A percentile compares a stretch with the other conserved stretches of the same genome.
These are phyloP conservation scores for Sinocyclocheilus maitianheensis DNA, from an alignment of 2,113 vertebrate species.

Conservation along the genomic window DNA sequence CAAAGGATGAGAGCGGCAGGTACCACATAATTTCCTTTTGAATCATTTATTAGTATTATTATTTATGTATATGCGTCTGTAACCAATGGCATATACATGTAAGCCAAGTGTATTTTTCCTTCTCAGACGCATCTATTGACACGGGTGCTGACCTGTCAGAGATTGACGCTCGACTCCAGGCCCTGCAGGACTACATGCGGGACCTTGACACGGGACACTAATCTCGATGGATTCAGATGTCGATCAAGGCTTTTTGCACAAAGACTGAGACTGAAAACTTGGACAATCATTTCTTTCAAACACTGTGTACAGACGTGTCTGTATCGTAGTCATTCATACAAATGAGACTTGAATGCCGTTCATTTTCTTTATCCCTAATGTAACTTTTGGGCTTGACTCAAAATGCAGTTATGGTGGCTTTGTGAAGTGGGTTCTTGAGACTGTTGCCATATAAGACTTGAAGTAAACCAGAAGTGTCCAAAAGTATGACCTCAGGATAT, in stretches of 20 bases:
- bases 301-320: slow-evolving; percentile 12
- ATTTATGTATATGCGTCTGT: not conserved
- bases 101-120: not conserved
- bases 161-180: slow-evolving; percentile 88
- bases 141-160: slow-evolving; percentile 84
- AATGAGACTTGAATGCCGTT: not conserved
- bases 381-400: slow-evolving; percentile 5
- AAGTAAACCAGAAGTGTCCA: slow-evolving; percentile 31
- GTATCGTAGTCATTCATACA: not conserved
- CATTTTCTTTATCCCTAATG: not conserved
- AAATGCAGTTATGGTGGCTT: not conserved
- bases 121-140: slow-evolving; percentile 79
- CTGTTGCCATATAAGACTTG: slow-evolving; percentile 37
- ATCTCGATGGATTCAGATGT: not conserved
- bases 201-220: slow-evolving; percentile 81
- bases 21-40: slow-evolving; percentile 58
- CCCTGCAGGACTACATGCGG: slow-evolving; percentile 92
- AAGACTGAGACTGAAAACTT: slow-evolving; percentile 22
- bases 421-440: not conserved
- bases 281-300: slow-evolving; percentile 33
- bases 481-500: slow-evolving; percentile 38
- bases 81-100: not conserved
- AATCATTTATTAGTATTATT: not conserved
- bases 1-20: slow-evolving; percentile 59
- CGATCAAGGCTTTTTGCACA: slow-evolving; percentile 27